A percentile compares a stretch with the other conserved stretches of the same genome.
phyloP scores from a whole-genome alignment of 2,113 vertebrate genomes.

The Spea multiplicata region DNA sequence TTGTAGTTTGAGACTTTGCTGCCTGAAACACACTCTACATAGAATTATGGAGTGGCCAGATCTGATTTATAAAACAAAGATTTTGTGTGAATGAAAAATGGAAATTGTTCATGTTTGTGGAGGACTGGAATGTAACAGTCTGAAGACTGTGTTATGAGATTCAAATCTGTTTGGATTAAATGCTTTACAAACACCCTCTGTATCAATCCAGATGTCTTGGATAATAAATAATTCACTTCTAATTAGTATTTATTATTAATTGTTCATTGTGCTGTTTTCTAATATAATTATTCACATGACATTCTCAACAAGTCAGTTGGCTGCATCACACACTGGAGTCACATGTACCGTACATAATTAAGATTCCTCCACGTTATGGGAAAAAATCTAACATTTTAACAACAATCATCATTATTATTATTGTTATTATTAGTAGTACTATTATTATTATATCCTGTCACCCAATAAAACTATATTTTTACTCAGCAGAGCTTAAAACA shows the following conservation, averaged over 20 bases:
- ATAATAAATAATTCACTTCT: conserved; percentile 13
- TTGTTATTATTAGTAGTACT: too few species aligned
- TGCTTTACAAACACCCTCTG: conserved; percentile 47
- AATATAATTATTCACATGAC: not conserved
- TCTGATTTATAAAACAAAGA: conserved; percentile 54
- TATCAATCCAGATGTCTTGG: conserved; percentile 37
- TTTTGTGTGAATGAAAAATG: conserved; percentile 56
- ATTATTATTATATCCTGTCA: too few species aligned
- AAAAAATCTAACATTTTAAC: too few species aligned
- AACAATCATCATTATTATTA: too few species aligned
- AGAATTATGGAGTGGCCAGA: not conserved
- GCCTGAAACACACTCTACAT: not conserved
- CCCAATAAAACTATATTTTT: too few species aligned
- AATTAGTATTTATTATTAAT: not conserved
- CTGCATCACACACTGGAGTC: not conserved
- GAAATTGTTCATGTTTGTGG: conserved; percentile 61
- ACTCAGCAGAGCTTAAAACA: too few species aligned
- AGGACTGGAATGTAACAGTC: conserved; percentile 61
- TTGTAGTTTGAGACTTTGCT: not conserved
- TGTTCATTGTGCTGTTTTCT: conserved; percentile 10
- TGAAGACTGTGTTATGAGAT: conserved; percentile 56
- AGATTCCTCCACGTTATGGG: too few species aligned
- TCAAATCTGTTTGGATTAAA: conserved; percentile 50
- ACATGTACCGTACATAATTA: too few species aligned
- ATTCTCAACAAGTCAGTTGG: not conserved